Conservation (phyloP, 2,113 vertebrate species). For the Cochlearius cochlearius region DNA sequence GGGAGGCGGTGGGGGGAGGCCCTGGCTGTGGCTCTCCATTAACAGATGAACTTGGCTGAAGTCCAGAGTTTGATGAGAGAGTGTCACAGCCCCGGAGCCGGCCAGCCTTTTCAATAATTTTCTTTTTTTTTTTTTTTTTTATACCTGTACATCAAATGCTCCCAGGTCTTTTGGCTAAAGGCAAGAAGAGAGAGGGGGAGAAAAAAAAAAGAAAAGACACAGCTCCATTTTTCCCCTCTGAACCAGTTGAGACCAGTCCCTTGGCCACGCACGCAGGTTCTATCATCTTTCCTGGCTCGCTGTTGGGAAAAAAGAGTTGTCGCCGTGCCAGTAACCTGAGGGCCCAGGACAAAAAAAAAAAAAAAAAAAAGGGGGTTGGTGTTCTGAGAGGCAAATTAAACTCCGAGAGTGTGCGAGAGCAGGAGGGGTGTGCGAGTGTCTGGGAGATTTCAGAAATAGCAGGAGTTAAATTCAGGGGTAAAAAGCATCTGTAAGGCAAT, state of each 20-base stretch:
- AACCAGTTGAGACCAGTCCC: constrained; percentile 93
- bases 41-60: constrained; percentile 97
- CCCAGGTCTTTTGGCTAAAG: constrained; percentile 84
- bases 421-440: neutral
- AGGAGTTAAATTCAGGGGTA: constrained; percentile 22
- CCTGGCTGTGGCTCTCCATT: constrained; percentile 89
- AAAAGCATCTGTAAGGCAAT: constrained; percentile 17
- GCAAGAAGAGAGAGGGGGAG: constrained; percentile 54
- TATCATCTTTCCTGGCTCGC: constrained; percentile 78
- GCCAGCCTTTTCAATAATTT: constrained; percentile 72
- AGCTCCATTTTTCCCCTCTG: constrained; percentile 76
- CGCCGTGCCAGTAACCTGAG: constrained; percentile 79
- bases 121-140: neutral
- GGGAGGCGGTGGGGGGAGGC: constrained; percentile 56
- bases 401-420: neutral
- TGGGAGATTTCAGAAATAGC: neutral
- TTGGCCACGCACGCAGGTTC: constrained; percentile 80
- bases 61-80: constrained; percentile 90
- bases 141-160: constrained; percentile 89
- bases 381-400: constrained; percentile 51
- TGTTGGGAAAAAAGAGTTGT: constrained; percentile 75
- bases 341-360: constrained; percentile 63
- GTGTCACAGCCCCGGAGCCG: constrained; percentile 81
- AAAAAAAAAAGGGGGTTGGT: neutral
- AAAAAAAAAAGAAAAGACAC: constrained; percentile 1